Base-by-base conservation (phyloP, 2,113 vertebrate species). In the Prietella phreatophila region DNA sequence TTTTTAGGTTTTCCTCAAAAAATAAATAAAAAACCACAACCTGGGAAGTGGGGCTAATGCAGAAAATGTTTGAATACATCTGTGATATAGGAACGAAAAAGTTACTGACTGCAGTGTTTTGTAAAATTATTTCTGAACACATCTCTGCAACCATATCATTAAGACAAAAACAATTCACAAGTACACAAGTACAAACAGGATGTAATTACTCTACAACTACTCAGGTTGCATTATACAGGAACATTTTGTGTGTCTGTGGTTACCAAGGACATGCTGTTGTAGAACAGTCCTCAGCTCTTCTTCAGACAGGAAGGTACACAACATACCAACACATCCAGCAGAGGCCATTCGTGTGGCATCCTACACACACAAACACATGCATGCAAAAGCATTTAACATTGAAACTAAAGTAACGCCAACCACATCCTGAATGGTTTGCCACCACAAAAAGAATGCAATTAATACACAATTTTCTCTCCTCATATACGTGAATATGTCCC, bases 341-440 rank as follows among this genome's bases (percentile, higher is more conserved):
- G 98, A 97, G 19, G 98, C 96, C 96, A 99, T 96, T 58, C 98
- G 97, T 0, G 98, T 99, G 73, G 97, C 96, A 89, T 99, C 98
- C 98, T 99, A 90, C 75, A 39, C n/a, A 73, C 84, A 87, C 79
- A 63, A 0, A 1, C 84, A 85, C 55, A 78, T 17, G 89, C 55
- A 90, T 42, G 75, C 86, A 84, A 76, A 75, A 78, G 67, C 63
- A 25, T n/a, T 50, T 25, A 53, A 87, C 56, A 86, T 33, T 14
- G 55, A 76, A 80, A 36, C 53, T 60, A 20, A 76, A 30, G 0
- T 89, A 36, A 88, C 89, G 93, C 94, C 94, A 94, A 89, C 94
- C 93, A 94, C 94, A 95, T 94, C 93, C 93, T 95, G 86, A 90
- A 83, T 86, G 87, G 69, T 58, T 88, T 33, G 6, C 92, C 91